A percentile compares a stretch with the other conserved stretches of the same genome.
Conservation (phyloP, 2,797 vertebrate species). For the Melanotaenia pygmaea region DNA sequence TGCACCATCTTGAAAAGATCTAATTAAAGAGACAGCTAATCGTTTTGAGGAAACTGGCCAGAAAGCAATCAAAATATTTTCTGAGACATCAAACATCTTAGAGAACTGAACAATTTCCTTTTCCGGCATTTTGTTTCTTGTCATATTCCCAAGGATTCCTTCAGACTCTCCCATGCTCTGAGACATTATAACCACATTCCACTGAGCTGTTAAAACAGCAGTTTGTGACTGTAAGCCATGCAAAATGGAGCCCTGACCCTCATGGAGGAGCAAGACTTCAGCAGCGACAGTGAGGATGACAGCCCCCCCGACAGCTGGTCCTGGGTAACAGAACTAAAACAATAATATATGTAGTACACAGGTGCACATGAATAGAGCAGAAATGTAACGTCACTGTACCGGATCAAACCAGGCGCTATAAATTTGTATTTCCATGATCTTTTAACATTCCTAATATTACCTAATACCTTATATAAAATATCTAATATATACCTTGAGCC, state of each 20-base stretch:
- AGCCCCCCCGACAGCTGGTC: slow-evolving; percentile 73
- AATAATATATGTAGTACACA: background rate
- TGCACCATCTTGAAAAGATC: background rate
- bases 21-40: background rate
- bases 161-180: background rate
- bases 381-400: background rate
- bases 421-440: background rate
- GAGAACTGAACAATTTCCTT: background rate
- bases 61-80: background rate
- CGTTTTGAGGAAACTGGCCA: background rate
- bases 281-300: slow-evolving; percentile 44
- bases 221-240: slow-evolving; percentile 4
- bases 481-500: background rate
- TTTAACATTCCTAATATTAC: too few relatives aligned
- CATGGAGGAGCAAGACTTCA: slow-evolving; percentile 40
- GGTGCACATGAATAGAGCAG: background rate
- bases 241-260: slow-evolving; percentile 33
- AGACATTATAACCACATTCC: background rate
- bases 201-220: background rate
- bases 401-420: background rate
- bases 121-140: background rate
- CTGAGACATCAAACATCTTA: background rate
- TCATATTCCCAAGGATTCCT: background rate
- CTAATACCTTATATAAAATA: too few relatives aligned
- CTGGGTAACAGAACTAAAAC: slow-evolving; percentile 74